A percentile compares a stretch with the other conserved stretches of the same genome.
Evolutionary conservation across 1,140 invertebrate species (phyloP).

Genomic region (Drosophila orena): DNA sequence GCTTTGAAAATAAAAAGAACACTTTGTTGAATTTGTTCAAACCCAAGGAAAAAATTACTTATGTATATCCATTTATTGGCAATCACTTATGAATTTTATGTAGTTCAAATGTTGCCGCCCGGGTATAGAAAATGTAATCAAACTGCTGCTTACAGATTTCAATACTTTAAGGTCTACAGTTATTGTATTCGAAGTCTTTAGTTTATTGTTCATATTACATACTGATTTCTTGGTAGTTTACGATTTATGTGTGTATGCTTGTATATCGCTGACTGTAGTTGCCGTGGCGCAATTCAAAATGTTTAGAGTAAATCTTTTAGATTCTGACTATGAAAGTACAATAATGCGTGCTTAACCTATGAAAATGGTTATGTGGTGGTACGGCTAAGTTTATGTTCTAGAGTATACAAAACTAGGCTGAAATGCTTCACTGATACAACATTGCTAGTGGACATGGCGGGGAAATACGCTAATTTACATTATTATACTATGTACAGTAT

Average conservation of each 20-base stretch:
- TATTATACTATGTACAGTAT: slow-evolving; percentile 61
- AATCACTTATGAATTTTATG: too few relatives aligned
- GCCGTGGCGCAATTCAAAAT: slow-evolving; percentile 47
- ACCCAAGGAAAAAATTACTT: too few relatives aligned
- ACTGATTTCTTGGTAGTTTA: slow-evolving; percentile 43
- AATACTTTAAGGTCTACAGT: slow-evolving; percentile 25
- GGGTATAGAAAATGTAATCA: too few relatives aligned
- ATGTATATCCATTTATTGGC: too few relatives aligned
- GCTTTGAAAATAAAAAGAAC: too few relatives aligned
- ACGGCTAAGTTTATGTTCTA: slow-evolving; percentile 36
- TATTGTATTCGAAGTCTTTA: slow-evolving; percentile 44
- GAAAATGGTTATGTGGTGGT: slow-evolving; percentile 21
- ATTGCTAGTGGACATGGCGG: slow-evolving; percentile 34
- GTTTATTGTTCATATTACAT: slow-evolving; percentile 37
- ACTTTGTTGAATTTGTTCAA: too few relatives aligned
- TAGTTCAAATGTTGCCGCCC: too few relatives aligned
- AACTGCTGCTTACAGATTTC: too few relatives aligned
- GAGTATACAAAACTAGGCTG: slow-evolving; percentile 39
- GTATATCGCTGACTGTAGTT: slow-evolving; percentile 68
- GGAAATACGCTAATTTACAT: slow-evolving; percentile 62
- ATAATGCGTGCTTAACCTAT: slow-evolving; percentile 26
- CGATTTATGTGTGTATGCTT: slow-evolving; percentile 55
- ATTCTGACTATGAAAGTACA: slow-evolving; percentile 61
- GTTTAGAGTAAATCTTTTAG: slow-evolving; percentile 72
- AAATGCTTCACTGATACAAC: slow-evolving; percentile 76